These are phyloP conservation scores for Galleria mellonella DNA, from an alignment of 1,140 invertebrate species.

Conservation along the genomic window DNA sequence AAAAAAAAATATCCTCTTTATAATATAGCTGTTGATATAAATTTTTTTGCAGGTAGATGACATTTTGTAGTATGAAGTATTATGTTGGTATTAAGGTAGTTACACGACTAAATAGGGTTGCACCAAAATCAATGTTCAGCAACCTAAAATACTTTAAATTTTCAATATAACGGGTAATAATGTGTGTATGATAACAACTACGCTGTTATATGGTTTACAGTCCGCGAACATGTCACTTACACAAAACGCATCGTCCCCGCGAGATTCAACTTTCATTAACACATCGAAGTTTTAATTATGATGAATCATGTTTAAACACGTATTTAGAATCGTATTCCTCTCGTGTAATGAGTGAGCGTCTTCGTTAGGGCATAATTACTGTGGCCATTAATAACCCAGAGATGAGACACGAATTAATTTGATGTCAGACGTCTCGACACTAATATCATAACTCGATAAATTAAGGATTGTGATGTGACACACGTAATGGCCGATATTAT, in stretches of 20 bases:
- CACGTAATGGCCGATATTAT: background rate
- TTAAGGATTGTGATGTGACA: constrained; percentile 15
- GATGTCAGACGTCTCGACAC: constrained; percentile 30
- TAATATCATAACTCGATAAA: constrained; percentile 26
- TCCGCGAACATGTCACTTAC: too few relatives aligned
- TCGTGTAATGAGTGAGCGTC: constrained; percentile 39
- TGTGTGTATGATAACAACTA: too few relatives aligned
- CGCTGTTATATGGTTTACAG: too few relatives aligned
- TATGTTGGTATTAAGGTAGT: too few relatives aligned
- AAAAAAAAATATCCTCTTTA: too few relatives aligned
- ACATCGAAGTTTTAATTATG: constrained; percentile 59
- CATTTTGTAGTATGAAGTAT: too few relatives aligned
- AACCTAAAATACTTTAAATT: too few relatives aligned
- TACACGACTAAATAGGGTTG: too few relatives aligned
- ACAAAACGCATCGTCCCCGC: constrained; percentile 1
- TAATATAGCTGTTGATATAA: too few relatives aligned
- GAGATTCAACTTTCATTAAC: constrained; percentile 35
- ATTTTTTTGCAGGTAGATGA: too few relatives aligned
- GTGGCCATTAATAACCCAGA: constrained; percentile 53
- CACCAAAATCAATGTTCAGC: too few relatives aligned
- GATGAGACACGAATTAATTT: constrained; percentile 47
- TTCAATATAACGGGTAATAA: too few relatives aligned
- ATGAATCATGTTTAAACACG: constrained; percentile 50
- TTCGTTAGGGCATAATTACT: constrained; percentile 49
- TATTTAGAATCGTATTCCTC: constrained; percentile 30